Conservation (phyloP, 1,140 invertebrate species). For the Caerostris extrusa region DNA sequence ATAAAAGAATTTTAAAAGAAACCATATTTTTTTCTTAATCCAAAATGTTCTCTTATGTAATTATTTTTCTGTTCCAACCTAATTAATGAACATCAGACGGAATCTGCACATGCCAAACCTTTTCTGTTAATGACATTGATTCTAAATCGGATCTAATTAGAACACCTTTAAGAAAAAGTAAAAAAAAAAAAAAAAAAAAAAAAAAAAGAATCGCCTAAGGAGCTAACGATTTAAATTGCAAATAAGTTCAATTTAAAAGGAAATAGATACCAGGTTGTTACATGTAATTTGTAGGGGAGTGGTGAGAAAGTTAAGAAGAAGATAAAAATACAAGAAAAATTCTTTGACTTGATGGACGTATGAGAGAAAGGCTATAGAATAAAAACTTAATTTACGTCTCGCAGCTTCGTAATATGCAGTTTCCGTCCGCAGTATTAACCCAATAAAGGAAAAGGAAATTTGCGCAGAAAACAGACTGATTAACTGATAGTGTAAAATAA, state of each 20-base stretch:
- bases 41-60: no score
- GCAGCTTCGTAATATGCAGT: constrained; percentile 1
- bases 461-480: constrained; percentile 2
- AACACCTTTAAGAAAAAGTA: background rate
- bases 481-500: constrained; percentile 27
- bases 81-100: no score
- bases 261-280: background rate
- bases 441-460: background rate
- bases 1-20: no score
- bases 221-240: constrained; percentile 22
- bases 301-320: background rate
- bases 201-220: background rate
- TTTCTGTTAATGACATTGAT: background rate
- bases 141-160: background rate
- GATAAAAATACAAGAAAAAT: background rate
- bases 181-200: no score
- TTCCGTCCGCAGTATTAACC: background rate
- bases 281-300: background rate
- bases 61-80: no score
- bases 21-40: no score
- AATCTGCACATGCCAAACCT: no score
- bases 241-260: constrained; percentile 33
- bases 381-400: constrained; percentile 46
- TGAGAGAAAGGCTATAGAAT: background rate
- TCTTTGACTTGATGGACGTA: background rate